Evolutionary conservation across 1,140 invertebrate species (phyloP), one percentile per base, ranked within the genome.

Genomic region (Drosophila pandora): DNA sequence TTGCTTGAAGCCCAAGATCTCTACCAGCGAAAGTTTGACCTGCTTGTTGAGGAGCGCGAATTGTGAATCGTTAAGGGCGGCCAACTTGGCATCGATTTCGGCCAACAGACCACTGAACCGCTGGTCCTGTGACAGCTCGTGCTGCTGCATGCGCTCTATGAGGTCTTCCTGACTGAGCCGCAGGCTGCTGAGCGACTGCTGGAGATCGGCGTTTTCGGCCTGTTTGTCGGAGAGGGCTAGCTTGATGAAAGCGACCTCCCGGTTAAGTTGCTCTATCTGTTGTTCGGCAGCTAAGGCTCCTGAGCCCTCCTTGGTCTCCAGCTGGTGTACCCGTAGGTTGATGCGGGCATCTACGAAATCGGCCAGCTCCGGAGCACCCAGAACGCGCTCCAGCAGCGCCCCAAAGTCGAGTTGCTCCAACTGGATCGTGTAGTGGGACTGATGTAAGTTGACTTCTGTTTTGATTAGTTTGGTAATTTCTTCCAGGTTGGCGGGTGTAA

Each of bases 161-260:
- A 92, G 55, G 65, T 90, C 77, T 21, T 89, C 75, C 34, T 92
- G 90, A 0, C 48, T 60, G 1, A 77, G 57, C 41, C 79, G 79
- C 6, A 92, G 57, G 2, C 67, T 74, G 39, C 77, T 84, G 2
- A 92, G 75, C 0, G 87, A 90, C 28, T 75, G 78, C 50, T 92
- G 87, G n/a, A 92, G 55, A 52, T 91, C 79, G 1, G 81, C 71
- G 58, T 92, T 90, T 62, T 90, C 90, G 0, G 72, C 60, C 22
- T 87, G 70, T 55, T 90, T 91, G 9, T 91, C 79, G 2, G 79
- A 70, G 1, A 93, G 77, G 7, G 93, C 85, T 13, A 87, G 69
- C 59, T 92, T 93, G 4, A 93, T 90, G 30, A 90, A 91, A 2
- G 90, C 79, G 8, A 93, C 91, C 74, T 93, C 92, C 13, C 76